Evolutionary conservation across 92 coral and sea anemone genomes (phyloP), one percentile per base, ranked within the genome.

Genomic region (Porites evermanni): DNA sequence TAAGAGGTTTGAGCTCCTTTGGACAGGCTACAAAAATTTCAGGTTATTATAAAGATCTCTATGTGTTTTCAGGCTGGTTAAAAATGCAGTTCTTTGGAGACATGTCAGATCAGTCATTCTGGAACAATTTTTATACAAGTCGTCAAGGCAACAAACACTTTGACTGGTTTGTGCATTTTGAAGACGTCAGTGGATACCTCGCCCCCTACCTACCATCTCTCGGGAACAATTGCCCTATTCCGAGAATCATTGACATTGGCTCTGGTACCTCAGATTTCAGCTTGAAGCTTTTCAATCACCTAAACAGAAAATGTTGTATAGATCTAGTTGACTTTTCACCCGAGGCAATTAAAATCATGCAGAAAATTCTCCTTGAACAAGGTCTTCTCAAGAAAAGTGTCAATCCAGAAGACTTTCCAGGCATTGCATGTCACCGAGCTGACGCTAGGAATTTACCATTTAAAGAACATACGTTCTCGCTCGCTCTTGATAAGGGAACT

Each of bases 251-350:
- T 18, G 98, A 94, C 67, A 71, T 94, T 72, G 98, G 98, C 16
- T 94, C 95, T 63, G 98, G 98, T 2, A 92, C 98, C 11, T 94
- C 98, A 7, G 91, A 92, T 66, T 92, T 94, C 74, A 86, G 98
- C 53, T 50, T 89, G 17, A 72, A 92, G 75, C 54, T 92, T 16
- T 94, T 85, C 69, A 78, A 84, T 44, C 75, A 87, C 71, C 71
- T 89, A 7, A 72, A 85, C 74, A 91, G 91, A 65, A 87, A 90
- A 63, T 94, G 94, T 26, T 78, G 60, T 21, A 80, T 94, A 76
- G 94, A 92, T 77, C 84, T 95, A 59, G 78, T 94, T 60, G 98
- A 94, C 78, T 94, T 89, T 77, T 94, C 98, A 19, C 75, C 73
- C 11, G 90, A 78, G 17, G 98, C 98, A 10, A 67, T 94, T 50